Conservation (phyloP, 2,888 invertebrate genomes). For the Drosophila nr. perissopoda region DNA sequence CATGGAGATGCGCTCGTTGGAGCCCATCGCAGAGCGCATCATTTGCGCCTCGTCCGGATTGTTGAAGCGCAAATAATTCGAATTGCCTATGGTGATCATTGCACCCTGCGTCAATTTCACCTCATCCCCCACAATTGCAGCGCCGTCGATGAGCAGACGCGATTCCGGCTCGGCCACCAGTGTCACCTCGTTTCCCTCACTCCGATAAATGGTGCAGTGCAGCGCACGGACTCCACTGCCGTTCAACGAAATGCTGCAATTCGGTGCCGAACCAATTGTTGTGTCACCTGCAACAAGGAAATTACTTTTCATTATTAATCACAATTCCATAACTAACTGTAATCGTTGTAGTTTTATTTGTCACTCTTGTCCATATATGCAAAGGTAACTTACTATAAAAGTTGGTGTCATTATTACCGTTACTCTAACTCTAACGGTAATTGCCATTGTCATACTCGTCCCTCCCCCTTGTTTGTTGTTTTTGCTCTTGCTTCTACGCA, state of each 20-base stretch:
- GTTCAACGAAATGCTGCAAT: conserved; percentile 93
- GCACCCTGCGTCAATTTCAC: conserved; percentile 94
- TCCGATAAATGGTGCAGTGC: conserved; percentile 95
- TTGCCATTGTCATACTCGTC: not conserved
- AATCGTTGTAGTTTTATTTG: not conserved
- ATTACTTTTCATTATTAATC: not conserved
- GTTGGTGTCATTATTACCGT: not conserved
- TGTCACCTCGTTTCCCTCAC: conserved; percentile 91
- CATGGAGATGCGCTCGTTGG: conserved; percentile 91
- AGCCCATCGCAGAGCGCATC: conserved; percentile 91
- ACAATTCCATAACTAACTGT: conserved; percentile 14
- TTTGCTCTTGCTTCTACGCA: conserved; percentile 13
- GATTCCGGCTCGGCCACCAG: conserved; percentile 90
- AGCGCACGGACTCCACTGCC: conserved; percentile 94
- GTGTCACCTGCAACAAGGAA: conserved; percentile 88
- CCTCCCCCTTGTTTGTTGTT: not conserved
- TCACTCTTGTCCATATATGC: not conserved
- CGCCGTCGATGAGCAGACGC: conserved; percentile 90
- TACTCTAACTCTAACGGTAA: conserved; percentile 21
- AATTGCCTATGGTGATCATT: conserved; percentile 95
- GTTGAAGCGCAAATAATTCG: conserved; percentile 96
- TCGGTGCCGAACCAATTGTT: conserved; percentile 91
- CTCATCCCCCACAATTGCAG: conserved; percentile 88
- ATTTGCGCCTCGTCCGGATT: conserved; percentile 95
- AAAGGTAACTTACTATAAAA: not conserved